A percentile compares a stretch with the other conserved stretches of the same genome.
Conservation (phyloP, 2,888 invertebrate genomes). For the Quadroppia sp. region DNA sequence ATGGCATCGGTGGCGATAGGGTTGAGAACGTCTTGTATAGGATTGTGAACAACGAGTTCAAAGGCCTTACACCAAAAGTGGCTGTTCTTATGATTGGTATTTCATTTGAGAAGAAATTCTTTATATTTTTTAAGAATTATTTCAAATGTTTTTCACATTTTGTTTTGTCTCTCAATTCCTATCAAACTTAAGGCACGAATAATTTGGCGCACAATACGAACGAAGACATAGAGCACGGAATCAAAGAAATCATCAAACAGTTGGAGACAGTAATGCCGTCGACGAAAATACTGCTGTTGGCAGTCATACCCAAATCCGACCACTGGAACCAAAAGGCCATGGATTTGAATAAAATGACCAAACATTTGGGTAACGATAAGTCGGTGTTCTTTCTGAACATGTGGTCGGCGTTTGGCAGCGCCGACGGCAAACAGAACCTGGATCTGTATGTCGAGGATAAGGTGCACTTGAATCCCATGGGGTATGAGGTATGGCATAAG, state of each 20-base stretch:
- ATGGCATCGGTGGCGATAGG: constrained; percentile 81
- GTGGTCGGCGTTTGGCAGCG: background rate
- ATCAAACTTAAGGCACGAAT: background rate
- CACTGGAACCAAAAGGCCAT: background rate
- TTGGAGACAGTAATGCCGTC: background rate
- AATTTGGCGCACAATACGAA: background rate
- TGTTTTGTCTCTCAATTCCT: too few relatives aligned
- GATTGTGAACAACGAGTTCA: constrained; percentile 79
- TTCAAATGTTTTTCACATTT: too few relatives aligned
- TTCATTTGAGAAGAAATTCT: too few relatives aligned
- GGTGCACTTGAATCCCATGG: background rate
- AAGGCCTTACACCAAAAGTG: constrained; percentile 81
- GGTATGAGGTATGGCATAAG: constrained; percentile 34
- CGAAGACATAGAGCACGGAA: constrained; percentile 32
- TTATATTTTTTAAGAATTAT: too few relatives aligned
- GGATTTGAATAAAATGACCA: background rate
- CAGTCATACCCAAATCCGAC: background rate
- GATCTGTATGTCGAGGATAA: background rate
- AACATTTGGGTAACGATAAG: constrained; percentile 4
- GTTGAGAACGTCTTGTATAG: constrained; percentile 90
- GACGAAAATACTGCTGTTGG: constrained; percentile 24
- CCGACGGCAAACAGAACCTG: background rate
- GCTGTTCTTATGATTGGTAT: constrained; percentile 31
- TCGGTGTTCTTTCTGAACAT: constrained; percentile 23
- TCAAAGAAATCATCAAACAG: constrained; percentile 10